Base-by-base conservation (phyloP, 2,797 vertebrate species). In the Emys orbicularis region DNA sequence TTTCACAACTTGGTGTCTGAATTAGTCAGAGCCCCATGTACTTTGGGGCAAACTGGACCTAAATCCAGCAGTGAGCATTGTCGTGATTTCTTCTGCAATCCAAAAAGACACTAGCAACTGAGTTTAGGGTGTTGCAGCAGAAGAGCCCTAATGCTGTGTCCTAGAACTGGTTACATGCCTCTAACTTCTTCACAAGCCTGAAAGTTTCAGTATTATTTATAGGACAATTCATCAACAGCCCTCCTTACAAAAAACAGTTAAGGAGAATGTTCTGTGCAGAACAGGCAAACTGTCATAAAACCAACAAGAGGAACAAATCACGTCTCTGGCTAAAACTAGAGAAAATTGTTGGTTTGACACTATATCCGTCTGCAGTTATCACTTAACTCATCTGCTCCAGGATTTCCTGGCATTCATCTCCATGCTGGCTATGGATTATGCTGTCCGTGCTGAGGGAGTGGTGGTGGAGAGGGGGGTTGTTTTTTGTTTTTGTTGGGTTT, bases 341-440 rank as follows among this genome's bases (percentile, higher is more conserved):
- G 90, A 94, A 95, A 97, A 92, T 91, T 61, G 83, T 47, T 6
- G 83, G 49, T 81, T 59, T 95, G 68, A 94, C 65, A 56, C 76
- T 84, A 87, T 79, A 95, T 95, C 72, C 76, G 18, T 65, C 47
- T 5, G 0, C 19, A 54, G 49, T 92, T 96, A 94, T 81, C 92
- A 11, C 92, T 84, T 83, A 9, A 79, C 90, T 92, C 84, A 85
- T 95, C 91, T 12, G 92, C 95, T 82, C 72, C 96, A 96, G 98
- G 97, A 97, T 97, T 98, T 98, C 98, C 98, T 85, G 93, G 89
- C 80, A 97, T 98, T 98, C 97, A 95, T 95, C 85, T 95, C 53
- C 90, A 80, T 85, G 7, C 5, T 94, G 86, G 68, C 72, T 5
- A 8, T 95, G 90, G 95, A 92, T 68, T 94, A 89, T 68, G 89